A percentile compares a stretch with the other conserved stretches of the same genome.
Evolutionary conservation across 2,797 vertebrate genomes (phyloP).

Genomic region (Euthynnus affinis): DNA sequence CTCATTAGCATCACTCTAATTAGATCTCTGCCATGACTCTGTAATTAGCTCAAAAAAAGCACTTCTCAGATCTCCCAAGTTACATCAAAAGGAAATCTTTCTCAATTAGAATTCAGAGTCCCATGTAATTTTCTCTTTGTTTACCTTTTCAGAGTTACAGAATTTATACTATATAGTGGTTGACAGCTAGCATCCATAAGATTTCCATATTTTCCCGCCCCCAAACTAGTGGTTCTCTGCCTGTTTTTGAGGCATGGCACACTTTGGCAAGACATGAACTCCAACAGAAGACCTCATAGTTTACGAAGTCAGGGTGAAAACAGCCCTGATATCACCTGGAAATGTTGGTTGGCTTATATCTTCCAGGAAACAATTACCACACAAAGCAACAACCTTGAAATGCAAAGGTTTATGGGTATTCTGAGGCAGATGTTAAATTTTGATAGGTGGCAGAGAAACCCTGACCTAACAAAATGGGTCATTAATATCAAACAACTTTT

Average conservation of each 20-base stretch:
- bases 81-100: slow-evolving; percentile 86
- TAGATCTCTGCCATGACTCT: slow-evolving; percentile 77
- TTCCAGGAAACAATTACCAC: not conserved
- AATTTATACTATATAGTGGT: slow-evolving; percentile 42
- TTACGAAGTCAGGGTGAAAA: not conserved
- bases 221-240: slow-evolving; percentile 24
- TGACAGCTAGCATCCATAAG: slow-evolving; percentile 61
- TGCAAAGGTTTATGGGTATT: not conserved
- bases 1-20: slow-evolving; percentile 87
- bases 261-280: slow-evolving; percentile 34
- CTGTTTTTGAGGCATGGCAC: slow-evolving; percentile 36
- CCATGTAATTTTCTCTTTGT: slow-evolving; percentile 78
- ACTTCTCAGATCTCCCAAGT: slow-evolving; percentile 80
- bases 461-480: not conserved
- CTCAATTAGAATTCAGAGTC: slow-evolving; percentile 80
- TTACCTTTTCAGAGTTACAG: slow-evolving; percentile 74
- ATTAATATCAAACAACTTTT: not conserved
- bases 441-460: not conserved
- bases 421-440: not conserved
- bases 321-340: not conserved
- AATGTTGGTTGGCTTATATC: not conserved
- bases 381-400: not conserved
- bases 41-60: slow-evolving; percentile 82
- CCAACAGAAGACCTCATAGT: not conserved
- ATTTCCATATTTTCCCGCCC: slow-evolving; percentile 65